These are phyloP conservation scores for Scophthalmus maximus DNA, from an alignment of 2,113 vertebrate species.

Conservation along the genomic window DNA sequence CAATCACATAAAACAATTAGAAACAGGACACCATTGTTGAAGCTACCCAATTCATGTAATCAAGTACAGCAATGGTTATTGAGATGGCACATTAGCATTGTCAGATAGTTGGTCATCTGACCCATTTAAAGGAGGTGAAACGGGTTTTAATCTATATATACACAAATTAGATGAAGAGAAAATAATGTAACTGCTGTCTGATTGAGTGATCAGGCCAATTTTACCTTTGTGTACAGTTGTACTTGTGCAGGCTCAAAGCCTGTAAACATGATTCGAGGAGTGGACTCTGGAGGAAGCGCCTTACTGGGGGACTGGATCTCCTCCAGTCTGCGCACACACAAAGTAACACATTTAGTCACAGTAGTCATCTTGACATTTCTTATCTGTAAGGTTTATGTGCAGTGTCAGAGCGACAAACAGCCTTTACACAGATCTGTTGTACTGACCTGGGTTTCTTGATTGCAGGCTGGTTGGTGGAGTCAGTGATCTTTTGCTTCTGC, in stretches of 20 bases:
- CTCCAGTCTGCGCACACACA: conserved; percentile 84
- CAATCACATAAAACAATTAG: neutral
- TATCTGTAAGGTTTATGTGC: rapidly evolving
- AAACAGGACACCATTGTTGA: neutral
- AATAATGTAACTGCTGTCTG: neutral
- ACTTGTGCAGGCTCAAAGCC: conserved; percentile 93
- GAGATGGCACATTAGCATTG: neutral
- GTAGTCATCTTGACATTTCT: neutral
- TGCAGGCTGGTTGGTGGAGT: conserved; percentile 85
- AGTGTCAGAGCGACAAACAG: rapidly evolving
- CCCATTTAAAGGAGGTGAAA: too few relatives aligned
- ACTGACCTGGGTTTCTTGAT: conserved; percentile 92
- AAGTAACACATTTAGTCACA: neutral
- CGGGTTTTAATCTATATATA: neutral
- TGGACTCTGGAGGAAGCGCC: conserved; percentile 90
- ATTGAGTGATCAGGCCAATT: too few relatives aligned
- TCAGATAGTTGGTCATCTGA: neutral
- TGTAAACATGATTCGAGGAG: conserved; percentile 92
- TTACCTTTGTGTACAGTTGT: conserved; percentile 95
- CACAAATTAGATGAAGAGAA: neutral
- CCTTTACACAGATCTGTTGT: neutral
- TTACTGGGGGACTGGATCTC: conserved; percentile 90
- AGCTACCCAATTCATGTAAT: too few relatives aligned
- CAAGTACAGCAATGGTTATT: too few relatives aligned
- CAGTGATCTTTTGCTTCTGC: conserved; percentile 90